These are phyloP conservation scores for Azemiops feae DNA, from an alignment of 2,113 vertebrate genomes.

Conservation along the genomic window DNA sequence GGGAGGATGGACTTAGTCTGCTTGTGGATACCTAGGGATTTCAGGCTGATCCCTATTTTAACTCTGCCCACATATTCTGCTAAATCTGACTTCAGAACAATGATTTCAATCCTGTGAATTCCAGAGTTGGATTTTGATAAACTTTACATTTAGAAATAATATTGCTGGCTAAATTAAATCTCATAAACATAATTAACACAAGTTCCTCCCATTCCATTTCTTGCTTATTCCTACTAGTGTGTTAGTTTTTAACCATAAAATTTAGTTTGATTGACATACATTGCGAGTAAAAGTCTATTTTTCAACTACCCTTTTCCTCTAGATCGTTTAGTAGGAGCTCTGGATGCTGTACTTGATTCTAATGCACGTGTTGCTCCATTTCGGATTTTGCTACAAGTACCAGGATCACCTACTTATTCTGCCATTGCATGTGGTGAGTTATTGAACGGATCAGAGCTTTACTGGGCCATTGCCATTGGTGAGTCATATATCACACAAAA, in stretches of 20 bases:
- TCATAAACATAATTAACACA: background rate
- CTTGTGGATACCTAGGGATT: too few relatives aligned
- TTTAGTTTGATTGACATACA: background rate
- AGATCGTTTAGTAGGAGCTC: constrained; percentile 94
- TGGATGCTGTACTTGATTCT: constrained; percentile 93
- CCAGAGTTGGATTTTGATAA: background rate
- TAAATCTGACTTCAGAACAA: background rate
- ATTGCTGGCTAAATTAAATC: background rate
- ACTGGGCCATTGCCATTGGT: constrained; percentile 93
- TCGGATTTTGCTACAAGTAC: constrained; percentile 93
- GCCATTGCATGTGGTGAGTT: constrained; percentile 93
- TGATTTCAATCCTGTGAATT: background rate
- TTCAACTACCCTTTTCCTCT: background rate
- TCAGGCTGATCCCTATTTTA: too few relatives aligned
- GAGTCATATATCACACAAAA: constrained; percentile 62
- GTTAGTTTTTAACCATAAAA: background rate
- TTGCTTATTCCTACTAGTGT: background rate
- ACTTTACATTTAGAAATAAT: background rate
- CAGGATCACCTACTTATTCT: constrained; percentile 91
- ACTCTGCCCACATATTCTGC: too few relatives aligned
- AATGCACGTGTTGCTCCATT: constrained; percentile 89
- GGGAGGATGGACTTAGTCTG: too few relatives aligned
- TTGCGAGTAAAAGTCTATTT: background rate
- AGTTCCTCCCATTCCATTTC: background rate
- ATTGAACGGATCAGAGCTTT: constrained; percentile 81